A percentile compares a stretch with the other conserved stretches of the same genome.
These are phyloP conservation scores for Fregetta grallaria DNA, from an alignment of 2,113 vertebrate species.

Conservation along the genomic window DNA sequence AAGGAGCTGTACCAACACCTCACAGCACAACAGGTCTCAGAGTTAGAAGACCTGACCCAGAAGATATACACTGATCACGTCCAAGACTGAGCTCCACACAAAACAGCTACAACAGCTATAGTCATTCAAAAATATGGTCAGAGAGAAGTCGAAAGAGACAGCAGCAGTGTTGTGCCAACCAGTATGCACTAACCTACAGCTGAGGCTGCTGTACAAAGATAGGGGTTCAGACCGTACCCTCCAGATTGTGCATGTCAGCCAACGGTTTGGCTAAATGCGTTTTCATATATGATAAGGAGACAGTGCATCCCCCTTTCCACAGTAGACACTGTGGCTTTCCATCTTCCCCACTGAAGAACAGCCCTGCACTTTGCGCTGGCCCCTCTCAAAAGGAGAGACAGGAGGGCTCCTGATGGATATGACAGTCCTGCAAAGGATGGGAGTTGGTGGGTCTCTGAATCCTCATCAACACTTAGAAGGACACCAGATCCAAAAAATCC, in stretches of 20 bases:
- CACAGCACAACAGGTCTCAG: fast-evolving
- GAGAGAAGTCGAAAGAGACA: neutral
- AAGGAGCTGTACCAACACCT: neutral
- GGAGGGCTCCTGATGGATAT: neutral
- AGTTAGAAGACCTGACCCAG: neutral
- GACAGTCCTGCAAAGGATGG: fast-evolving
- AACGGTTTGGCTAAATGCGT: neutral
- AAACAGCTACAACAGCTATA: neutral
- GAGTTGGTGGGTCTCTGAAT: neutral
- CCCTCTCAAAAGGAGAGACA: neutral
- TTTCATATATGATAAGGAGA: neutral
- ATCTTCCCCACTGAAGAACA: neutral
- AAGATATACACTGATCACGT: neutral
- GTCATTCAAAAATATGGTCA: neutral
- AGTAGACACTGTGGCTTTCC: neutral
- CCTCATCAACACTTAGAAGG: neutral
- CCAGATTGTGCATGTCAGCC: neutral
- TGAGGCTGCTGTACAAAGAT: neutral
- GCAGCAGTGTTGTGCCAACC: neutral
- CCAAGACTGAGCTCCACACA: neutral
- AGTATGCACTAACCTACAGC: neutral
- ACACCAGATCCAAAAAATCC: neutral
- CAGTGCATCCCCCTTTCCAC: neutral
- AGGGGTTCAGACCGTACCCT: fast-evolving
- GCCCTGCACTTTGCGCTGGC: neutral